Base-by-base conservation (phyloP, 2,797 vertebrate species). In the Phrynocephalus forsythii region DNA sequence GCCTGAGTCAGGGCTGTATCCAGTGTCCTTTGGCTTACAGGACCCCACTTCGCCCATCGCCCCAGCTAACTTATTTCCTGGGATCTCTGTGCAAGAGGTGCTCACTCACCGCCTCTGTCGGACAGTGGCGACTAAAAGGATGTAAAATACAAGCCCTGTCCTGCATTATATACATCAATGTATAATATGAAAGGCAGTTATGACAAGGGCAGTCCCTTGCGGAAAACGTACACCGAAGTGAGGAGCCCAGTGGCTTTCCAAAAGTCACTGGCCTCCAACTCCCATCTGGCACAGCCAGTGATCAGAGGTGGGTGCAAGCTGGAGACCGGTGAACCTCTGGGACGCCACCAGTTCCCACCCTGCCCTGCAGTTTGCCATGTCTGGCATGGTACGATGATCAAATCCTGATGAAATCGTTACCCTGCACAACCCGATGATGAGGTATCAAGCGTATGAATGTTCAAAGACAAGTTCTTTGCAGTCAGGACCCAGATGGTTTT, bases 401-500 rank as follows among this genome's bases (percentile, higher is more conserved):
- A 63, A 13, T 16, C 18, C 60, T 5, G 26, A 50, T 30, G n/a
- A 44, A 76, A 82, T 66, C 38, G 8, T 60, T 71, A 48, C 20
- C 52, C 52, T 33, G 8, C 38, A 30, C 24, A 11, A 16, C 9
- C 28, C n/a, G 79, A 44, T 24, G 24, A 44, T 82, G 18, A 33
- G 33, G 33, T 24, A 13, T 38, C n/a, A 81, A 0, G 1, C 52
- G 30, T 72, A 5, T 2, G 10, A 80, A 1, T 1, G 8, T 1
- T 56, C 91, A 69, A 69, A 18, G 38, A 6, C 69, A 44, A 0
- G 0, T 22, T 26, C n/a, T 88, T 91, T 87, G 28, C 67, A 88
- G 66, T 86, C 76, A 87, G 83, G 28, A 52, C 3, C 75, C 1
- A 80, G 22, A 48, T 77, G 72, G 6, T 44, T 92, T 91, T 66